Conservation (phyloP, 2,888 invertebrate genomes). For the Epicampocera succincta region DNA sequence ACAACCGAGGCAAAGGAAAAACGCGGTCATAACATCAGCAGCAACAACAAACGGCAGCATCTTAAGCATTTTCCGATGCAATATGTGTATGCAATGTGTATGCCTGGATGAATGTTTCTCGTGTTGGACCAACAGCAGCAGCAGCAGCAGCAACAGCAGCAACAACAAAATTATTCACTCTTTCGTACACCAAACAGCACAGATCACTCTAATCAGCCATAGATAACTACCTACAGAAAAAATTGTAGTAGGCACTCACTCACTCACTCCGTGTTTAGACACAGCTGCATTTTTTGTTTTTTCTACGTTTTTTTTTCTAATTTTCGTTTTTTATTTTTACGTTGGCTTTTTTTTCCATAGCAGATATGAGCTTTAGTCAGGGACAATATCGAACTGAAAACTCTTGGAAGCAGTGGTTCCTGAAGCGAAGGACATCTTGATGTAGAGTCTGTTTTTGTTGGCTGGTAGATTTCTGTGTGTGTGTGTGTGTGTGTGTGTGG, state of each 20-base stretch:
- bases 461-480: neutral
- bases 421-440: constrained; percentile 73
- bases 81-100: constrained; percentile 36
- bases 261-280: constrained; percentile 48
- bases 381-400: constrained; percentile 63
- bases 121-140: constrained; percentile 55
- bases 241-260: constrained; percentile 62
- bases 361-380: constrained; percentile 58
- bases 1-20: constrained; percentile 35
- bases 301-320: no score
- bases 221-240: constrained; percentile 69
- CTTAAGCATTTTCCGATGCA: constrained; percentile 54
- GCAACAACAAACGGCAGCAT: constrained; percentile 57
- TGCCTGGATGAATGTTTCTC: constrained; percentile 1
- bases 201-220: constrained; percentile 68
- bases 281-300: constrained; percentile 62
- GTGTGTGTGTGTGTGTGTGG: neutral
- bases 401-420: constrained; percentile 67
- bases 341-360: constrained; percentile 4
- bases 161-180: constrained; percentile 20
- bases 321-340: constrained; percentile 3
- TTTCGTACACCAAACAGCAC: constrained; percentile 49
- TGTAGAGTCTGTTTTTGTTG: constrained; percentile 40
- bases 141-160: constrained; percentile 31
- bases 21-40: constrained; percentile 45